Conservation (phyloP, 2,888 invertebrate genomes). For the Platerodrilus igneus region DNA sequence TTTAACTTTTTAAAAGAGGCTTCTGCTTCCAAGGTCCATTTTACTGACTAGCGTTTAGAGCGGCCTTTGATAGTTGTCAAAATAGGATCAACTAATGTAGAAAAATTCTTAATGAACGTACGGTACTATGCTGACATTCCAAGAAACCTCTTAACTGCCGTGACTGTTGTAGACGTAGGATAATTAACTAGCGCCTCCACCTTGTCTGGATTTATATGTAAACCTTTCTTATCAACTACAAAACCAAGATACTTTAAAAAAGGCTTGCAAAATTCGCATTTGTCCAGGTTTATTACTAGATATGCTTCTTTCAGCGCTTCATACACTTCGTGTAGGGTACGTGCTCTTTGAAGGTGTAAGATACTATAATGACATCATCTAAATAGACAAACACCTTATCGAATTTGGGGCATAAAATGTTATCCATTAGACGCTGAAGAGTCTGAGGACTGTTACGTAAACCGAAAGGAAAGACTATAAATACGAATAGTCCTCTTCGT, state of each 20-base stretch:
- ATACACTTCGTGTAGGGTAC: slow-evolving; percentile 23
- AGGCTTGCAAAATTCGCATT: slow-evolving; percentile 25
- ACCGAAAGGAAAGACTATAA: no score
- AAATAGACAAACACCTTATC: slow-evolving; percentile 24
- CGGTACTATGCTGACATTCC: slow-evolving; percentile 33
- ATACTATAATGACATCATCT: slow-evolving; percentile 30
- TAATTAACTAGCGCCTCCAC: slow-evolving; percentile 30
- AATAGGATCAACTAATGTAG: no score
- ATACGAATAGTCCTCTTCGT: slow-evolving; percentile 32
- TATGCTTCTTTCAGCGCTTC: slow-evolving; percentile 21
- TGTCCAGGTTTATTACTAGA: slow-evolving; percentile 29
- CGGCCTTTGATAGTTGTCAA: no score
- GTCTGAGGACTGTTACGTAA: no score
- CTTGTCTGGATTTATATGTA: slow-evolving; percentile 33
- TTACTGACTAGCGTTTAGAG: no score
- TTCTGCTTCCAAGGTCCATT: no score
- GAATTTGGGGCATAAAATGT: slow-evolving; percentile 15
- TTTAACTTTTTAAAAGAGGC: no score
- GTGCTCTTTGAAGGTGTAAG: slow-evolving; percentile 15
- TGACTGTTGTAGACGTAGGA: slow-evolving; percentile 28
- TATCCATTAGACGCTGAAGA: slow-evolving; percentile 26
- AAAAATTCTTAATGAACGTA: slow-evolving; percentile 30
- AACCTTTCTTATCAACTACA: slow-evolving; percentile 27
- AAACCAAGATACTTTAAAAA: slow-evolving; percentile 31
- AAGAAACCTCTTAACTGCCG: slow-evolving; percentile 33